Conservation (phyloP, 2,113 vertebrate species). For the Gobiocypris rarus region DNA sequence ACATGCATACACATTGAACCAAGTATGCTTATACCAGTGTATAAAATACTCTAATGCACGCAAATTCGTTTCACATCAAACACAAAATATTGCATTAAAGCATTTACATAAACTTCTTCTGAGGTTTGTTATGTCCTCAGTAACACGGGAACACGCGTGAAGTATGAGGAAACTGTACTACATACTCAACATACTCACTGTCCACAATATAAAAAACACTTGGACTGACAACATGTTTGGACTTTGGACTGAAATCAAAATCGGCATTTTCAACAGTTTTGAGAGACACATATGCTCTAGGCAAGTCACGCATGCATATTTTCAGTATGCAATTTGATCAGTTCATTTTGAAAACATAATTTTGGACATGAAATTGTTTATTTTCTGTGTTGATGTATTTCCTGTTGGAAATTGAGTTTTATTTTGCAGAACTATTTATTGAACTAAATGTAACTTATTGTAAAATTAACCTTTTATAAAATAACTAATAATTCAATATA, state of each 20-base stretch:
- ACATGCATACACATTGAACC: no score
- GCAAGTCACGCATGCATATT: not conserved
- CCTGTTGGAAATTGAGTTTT: not conserved
- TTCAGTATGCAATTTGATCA: not conserved
- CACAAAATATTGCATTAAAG: not conserved
- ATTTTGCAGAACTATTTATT: not conserved
- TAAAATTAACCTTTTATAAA: no score
- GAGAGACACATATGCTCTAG: not conserved
- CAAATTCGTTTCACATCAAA: not conserved
- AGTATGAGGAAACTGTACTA: not conserved
- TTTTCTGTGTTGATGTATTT: not conserved
- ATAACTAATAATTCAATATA: no score
- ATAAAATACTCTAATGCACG: no score
- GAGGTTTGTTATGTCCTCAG: no score
- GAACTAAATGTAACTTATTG: not conserved
- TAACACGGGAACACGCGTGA: no score
- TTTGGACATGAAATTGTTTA: not conserved
- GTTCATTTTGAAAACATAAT: not conserved
- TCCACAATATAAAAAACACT: not conserved
- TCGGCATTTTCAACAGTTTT: not conserved
- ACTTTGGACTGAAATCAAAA: not conserved
- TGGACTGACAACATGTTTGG: not conserved
- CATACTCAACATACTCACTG: not conserved
- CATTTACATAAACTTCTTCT: no score
- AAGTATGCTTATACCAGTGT: no score